These are phyloP conservation scores for Eristalis arbustorum DNA, from an alignment of 2,888 invertebrate genomes.

Conservation along the genomic window DNA sequence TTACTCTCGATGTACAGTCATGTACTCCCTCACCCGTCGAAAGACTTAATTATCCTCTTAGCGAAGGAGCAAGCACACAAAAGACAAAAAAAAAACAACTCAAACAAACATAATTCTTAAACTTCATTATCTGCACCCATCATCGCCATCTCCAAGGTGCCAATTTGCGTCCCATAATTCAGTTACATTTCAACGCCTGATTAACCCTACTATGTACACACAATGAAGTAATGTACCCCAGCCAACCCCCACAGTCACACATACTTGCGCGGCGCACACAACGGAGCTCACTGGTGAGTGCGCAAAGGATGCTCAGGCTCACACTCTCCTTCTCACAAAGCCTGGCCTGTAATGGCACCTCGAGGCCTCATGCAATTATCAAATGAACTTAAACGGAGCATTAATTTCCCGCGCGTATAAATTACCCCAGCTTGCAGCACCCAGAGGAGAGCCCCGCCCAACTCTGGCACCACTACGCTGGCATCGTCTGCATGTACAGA, in stretches of 20 bases:
- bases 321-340: conserved; percentile 67
- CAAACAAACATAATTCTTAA: conserved; percentile 70
- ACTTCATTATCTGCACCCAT: conserved; percentile 69
- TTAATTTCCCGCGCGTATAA: conserved; percentile 75
- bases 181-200: conserved; percentile 71
- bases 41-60: conserved; percentile 69
- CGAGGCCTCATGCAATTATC: conserved; percentile 80
- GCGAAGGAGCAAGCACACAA: background rate
- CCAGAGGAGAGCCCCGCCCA: conserved; percentile 67
- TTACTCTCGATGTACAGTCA: background rate
- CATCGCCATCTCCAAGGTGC: conserved; percentile 71
- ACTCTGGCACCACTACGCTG: conserved; percentile 32
- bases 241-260: conserved; percentile 48
- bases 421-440: conserved; percentile 69
- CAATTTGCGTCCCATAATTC: conserved; percentile 71
- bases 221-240: conserved; percentile 71
- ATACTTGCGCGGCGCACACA: conserved; percentile 1
- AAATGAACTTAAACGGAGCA: conserved; percentile 79
- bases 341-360: conserved; percentile 77
- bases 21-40: conserved; percentile 29
- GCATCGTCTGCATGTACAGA: background rate
- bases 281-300: conserved; percentile 57
- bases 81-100: conserved; percentile 9
- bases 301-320: conserved; percentile 59
- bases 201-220: conserved; percentile 70